phyloP scores from a whole-genome alignment of 53 echinoderm and acorn worm genomes.

The Luidia sarsii region DNA sequence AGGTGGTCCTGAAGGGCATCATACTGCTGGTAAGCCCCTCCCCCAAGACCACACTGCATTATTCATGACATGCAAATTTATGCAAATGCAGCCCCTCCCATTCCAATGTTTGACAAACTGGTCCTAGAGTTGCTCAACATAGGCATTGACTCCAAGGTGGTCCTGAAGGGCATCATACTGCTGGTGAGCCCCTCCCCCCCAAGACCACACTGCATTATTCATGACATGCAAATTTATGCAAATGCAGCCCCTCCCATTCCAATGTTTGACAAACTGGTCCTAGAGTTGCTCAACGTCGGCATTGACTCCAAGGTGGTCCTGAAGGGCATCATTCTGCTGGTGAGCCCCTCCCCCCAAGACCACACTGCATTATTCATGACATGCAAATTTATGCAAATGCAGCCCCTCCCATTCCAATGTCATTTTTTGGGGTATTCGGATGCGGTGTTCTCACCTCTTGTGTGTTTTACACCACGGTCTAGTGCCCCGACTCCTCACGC shows the following conservation, averaged over 20 bases:
- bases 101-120: conserved; percentile 97
- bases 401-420: no score
- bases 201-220: no score
- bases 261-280: conserved; percentile 93
- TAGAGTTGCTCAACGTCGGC: conserved; percentile 95
- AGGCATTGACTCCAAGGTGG: conserved; percentile 90
- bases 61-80: not conserved
- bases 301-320: conserved; percentile 93
- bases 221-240: not conserved
- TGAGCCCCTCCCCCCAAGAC: conserved; percentile 56
- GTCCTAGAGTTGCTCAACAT: conserved; percentile 93
- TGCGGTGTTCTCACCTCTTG: no score
- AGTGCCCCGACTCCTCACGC: no score
- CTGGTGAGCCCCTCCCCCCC: conserved; percentile 69
- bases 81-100: no score
- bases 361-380: not conserved
- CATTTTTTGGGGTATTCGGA: no score
- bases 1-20: conserved; percentile 93
- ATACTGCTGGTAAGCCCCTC: conserved; percentile 83
- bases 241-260: no score
- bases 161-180: conserved; percentile 95
- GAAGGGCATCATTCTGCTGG: conserved; percentile 95
- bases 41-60: no score
- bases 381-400: not conserved
- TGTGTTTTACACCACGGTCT: no score